A percentile compares a stretch with the other conserved stretches of the same genome.
These are phyloP conservation scores for Coleophora deauratella DNA, from an alignment of 2,888 invertebrate species.

Conservation along the genomic window DNA sequence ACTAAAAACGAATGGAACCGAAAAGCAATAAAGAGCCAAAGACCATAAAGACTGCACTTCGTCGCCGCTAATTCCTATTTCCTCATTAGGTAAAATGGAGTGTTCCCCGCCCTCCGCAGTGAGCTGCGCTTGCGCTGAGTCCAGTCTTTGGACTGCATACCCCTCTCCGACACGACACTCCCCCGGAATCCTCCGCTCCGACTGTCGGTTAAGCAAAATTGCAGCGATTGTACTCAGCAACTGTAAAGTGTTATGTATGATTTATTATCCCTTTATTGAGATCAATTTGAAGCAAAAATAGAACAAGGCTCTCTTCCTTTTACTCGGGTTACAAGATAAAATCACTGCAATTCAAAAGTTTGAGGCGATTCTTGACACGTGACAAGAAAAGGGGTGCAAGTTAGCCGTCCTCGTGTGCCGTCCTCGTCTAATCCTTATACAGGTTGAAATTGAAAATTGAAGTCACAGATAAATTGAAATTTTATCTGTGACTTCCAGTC, in stretches of 20 bases:
- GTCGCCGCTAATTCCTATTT: slow-evolving; percentile 70
- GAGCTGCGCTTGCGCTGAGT: slow-evolving; percentile 28
- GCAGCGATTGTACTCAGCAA: slow-evolving; percentile 50
- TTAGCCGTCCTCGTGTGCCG: no score
- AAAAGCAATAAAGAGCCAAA: neutral
- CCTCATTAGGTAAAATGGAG: slow-evolving; percentile 53
- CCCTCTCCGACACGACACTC: slow-evolving; percentile 19
- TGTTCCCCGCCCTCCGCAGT: slow-evolving; percentile 35
- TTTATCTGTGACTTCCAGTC: no score
- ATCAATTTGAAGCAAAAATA: slow-evolving; percentile 37
- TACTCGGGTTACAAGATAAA: neutral
- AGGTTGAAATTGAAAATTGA: no score
- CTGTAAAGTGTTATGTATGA: slow-evolving; percentile 62
- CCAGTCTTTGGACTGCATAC: slow-evolving; percentile 42
- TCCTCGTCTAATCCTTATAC: no score
- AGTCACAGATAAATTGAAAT: no score
- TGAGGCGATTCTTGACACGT: no score
- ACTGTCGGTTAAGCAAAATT: slow-evolving; percentile 45
- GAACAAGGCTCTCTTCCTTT: slow-evolving; percentile 20
- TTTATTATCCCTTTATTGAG: slow-evolving; percentile 65
- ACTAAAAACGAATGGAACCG: neutral
- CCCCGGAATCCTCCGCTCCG: slow-evolving; percentile 25
- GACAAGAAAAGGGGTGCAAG: no score
- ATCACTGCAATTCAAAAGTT: slow-evolving; percentile 1
- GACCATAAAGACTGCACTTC: slow-evolving; percentile 55